A percentile compares a stretch with the other conserved stretches of the same genome.
Conservation (phyloP, 1,140 invertebrate species). For the Drosophila pectinifera region DNA sequence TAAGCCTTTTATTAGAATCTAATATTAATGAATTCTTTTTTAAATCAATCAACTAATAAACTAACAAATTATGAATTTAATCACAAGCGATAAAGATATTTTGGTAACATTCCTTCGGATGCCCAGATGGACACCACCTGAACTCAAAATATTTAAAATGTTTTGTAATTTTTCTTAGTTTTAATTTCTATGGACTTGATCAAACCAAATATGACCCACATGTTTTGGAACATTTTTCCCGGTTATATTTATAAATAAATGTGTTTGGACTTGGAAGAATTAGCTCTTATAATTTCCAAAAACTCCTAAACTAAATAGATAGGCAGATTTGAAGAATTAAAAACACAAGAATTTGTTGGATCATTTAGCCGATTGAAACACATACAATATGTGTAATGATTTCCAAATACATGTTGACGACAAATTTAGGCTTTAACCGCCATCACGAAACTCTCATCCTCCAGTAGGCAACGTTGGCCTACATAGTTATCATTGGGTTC, state of each 20-base stretch:
- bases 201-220: background rate
- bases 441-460: conserved; percentile 77
- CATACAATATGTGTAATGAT: conserved; percentile 19
- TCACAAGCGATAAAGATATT: conserved; percentile 31
- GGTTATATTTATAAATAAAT: background rate
- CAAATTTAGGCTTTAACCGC: conserved; percentile 61
- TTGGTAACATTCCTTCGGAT: background rate
- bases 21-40: conserved; percentile 63
- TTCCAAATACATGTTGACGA: conserved; percentile 21
- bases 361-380: conserved; percentile 5
- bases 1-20: conserved; percentile 77
- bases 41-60: conserved; percentile 77
- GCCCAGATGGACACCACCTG: background rate
- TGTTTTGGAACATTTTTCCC: too few relatives aligned
- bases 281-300: background rate
- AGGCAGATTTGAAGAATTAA: background rate
- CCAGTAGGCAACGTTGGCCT: conserved; percentile 71
- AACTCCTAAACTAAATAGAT: background rate
- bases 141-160: too few relatives aligned
- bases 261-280: background rate
- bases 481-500: conserved; percentile 79
- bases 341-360: too few relatives aligned
- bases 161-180: background rate
- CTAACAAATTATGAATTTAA: conserved; percentile 59
- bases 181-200: background rate